A percentile compares a stretch with the other conserved stretches of the same genome.
These are phyloP conservation scores for Nerophis lumbriciformis DNA, from an alignment of 2,113 vertebrate genomes.

Conservation along the genomic window DNA sequence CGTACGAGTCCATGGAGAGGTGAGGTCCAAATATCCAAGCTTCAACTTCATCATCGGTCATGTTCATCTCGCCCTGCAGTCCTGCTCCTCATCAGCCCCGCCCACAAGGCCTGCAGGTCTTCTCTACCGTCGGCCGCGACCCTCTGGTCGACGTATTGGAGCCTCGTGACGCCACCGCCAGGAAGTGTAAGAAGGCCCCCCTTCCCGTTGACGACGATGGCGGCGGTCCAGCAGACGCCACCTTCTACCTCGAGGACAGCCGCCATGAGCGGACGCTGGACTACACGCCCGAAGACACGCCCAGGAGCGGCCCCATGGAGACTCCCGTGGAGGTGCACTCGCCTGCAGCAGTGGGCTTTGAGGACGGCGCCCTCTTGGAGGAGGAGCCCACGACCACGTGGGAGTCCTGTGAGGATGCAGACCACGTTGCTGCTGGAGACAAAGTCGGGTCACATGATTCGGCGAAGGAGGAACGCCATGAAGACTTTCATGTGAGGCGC, in stretches of 20 bases:
- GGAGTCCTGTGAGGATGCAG: not conserved
- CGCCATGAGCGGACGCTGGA: not conserved
- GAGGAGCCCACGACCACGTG: not conserved
- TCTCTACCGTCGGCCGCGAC: not conserved
- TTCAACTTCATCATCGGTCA: too few species aligned
- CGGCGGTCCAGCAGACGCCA: not conserved
- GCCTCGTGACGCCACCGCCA: not conserved
- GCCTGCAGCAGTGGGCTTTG: constrained; percentile 7
- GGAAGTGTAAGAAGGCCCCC: constrained; percentile 1
- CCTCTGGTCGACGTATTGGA: constrained; percentile 15
- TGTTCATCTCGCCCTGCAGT: constrained; percentile 34
- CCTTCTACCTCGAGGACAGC: constrained; percentile 41
- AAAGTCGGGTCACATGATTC: not conserved
- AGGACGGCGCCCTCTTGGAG: constrained; percentile 1
- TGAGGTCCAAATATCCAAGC: constrained; percentile 8
- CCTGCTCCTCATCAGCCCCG: constrained; percentile 59
- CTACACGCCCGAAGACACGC: not conserved
- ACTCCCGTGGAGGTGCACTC: constrained; percentile 54
- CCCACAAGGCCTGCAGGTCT: constrained; percentile 11
- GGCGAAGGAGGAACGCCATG: constrained; percentile 3
- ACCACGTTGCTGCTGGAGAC: not conserved
- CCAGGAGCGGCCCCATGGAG: constrained; percentile 29
- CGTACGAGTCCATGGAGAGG: constrained; percentile 76
- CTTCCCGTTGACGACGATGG: constrained; percentile 7
- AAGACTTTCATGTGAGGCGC: not conserved